Conservation (phyloP, 2,797 vertebrate species). For the Myiothlypis chrysogaster region DNA sequence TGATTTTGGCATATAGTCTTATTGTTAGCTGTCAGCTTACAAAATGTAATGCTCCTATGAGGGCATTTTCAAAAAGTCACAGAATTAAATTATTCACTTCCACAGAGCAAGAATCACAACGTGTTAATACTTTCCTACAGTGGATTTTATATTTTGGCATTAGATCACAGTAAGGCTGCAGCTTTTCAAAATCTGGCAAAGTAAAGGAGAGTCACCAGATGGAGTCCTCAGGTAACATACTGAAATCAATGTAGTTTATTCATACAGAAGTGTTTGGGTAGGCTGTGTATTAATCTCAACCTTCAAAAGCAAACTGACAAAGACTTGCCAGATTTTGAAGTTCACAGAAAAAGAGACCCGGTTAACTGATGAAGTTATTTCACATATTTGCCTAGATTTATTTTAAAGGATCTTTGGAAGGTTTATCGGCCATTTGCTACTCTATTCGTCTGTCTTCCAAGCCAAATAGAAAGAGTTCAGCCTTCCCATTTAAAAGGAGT, state of each 20-base stretch:
- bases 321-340: slow-evolving; percentile 38
- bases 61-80: slow-evolving; percentile 11
- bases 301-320: slow-evolving; percentile 8
- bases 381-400: neutral
- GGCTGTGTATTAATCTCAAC: slow-evolving; percentile 30
- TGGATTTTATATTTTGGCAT: slow-evolving; percentile 56
- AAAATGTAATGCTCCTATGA: neutral
- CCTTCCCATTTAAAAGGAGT: slow-evolving; percentile 42
- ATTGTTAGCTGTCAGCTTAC: neutral
- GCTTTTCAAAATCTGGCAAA: slow-evolving; percentile 58
- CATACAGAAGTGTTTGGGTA: slow-evolving; percentile 48
- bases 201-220: slow-evolving; percentile 50
- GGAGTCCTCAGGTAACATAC: slow-evolving; percentile 60
- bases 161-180: slow-evolving; percentile 23
- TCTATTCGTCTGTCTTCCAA: slow-evolving; percentile 24
- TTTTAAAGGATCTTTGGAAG: slow-evolving; percentile 33
- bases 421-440: neutral
- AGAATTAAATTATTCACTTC: slow-evolving; percentile 30
- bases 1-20: neutral
- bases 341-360: neutral
- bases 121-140: slow-evolving; percentile 28
- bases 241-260: slow-evolving; percentile 62
- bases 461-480: slow-evolving; percentile 49
- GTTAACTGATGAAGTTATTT: slow-evolving; percentile 11
- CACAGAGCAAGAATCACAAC: neutral